These are phyloP conservation scores for Pedionomus torquatus DNA, from an alignment of 2,113 vertebrate genomes.

Conservation along the genomic window DNA sequence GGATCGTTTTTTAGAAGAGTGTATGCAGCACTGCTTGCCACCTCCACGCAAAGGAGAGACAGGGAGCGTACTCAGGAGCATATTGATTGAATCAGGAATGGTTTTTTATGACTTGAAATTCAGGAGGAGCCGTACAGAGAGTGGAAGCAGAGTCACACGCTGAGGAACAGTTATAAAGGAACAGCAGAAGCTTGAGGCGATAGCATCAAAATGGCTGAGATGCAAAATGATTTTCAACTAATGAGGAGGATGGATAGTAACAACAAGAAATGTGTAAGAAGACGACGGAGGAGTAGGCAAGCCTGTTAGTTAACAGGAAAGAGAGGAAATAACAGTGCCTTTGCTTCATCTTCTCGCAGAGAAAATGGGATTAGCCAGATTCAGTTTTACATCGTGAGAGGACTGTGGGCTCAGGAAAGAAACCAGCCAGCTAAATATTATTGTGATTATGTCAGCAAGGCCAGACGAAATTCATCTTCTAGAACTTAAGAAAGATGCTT, in stretches of 20 bases:
- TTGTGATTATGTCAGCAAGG: not conserved
- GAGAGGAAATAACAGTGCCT: not conserved
- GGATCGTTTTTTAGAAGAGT: not conserved
- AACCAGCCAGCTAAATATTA: not conserved
- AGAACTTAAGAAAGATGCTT: not conserved
- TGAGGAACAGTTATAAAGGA: not conserved
- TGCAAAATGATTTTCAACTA: not conserved
- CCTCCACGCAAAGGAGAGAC: accelerated
- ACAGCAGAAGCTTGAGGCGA: not conserved
- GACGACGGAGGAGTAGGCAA: not conserved
- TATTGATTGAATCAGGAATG: not conserved
- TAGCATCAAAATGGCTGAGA: not conserved
- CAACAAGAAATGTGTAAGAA: not conserved
- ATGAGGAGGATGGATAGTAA: not conserved
- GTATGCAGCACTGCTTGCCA: not conserved
- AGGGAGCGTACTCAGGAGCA: not conserved
- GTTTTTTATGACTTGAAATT: not conserved
- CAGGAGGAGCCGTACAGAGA: not conserved
- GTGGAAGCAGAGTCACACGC: not conserved
- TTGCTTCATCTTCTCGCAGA: not conserved
- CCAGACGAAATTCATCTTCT: not conserved
- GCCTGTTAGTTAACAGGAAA: not conserved
- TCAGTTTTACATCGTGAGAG: not conserved
- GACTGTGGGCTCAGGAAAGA: not conserved
- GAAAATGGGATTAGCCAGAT: not conserved